A percentile compares a stretch with the other conserved stretches of the same genome.
Evolutionary conservation across 2,113 vertebrate genomes (phyloP).

Genomic region (Cryptotis parvus): DNA sequence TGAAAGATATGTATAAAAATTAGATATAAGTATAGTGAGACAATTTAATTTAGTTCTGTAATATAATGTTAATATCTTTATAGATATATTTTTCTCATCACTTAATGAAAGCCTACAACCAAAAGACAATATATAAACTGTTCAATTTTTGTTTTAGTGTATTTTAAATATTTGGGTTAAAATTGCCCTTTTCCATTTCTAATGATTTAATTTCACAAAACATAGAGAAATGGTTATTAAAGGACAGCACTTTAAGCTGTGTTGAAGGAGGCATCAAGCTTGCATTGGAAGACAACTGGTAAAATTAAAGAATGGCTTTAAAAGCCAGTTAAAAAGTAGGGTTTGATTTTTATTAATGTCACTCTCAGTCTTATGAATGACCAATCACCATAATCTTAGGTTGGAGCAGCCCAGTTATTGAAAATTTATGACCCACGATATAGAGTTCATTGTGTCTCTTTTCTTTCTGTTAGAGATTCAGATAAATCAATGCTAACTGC

Average conservation of each 20-base stretch:
- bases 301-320: slow-evolving; percentile 7
- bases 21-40: not conserved
- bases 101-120: slow-evolving; percentile 28
- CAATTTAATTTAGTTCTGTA: not conserved
- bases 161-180: not conserved
- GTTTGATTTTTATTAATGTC: slow-evolving; percentile 20
- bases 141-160: not conserved
- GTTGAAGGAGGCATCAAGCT: not conserved
- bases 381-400: not conserved
- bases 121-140: not conserved
- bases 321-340: not conserved
- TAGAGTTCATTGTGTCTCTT: not conserved
- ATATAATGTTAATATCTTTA: not conserved
- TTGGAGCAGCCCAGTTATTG: not conserved
- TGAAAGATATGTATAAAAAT: not conserved
- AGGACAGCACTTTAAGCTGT: not conserved
- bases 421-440: not conserved
- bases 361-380: slow-evolving; percentile 13
- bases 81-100: slow-evolving; percentile 2
- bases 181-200: not conserved
- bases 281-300: not conserved
- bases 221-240: not conserved
- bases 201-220: slow-evolving; percentile 16
- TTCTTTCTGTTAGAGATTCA: not conserved
- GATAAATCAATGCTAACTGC: not conserved